Base-by-base conservation (phyloP, 2,797 vertebrate species). In the Sphenopsis melanotis region DNA sequence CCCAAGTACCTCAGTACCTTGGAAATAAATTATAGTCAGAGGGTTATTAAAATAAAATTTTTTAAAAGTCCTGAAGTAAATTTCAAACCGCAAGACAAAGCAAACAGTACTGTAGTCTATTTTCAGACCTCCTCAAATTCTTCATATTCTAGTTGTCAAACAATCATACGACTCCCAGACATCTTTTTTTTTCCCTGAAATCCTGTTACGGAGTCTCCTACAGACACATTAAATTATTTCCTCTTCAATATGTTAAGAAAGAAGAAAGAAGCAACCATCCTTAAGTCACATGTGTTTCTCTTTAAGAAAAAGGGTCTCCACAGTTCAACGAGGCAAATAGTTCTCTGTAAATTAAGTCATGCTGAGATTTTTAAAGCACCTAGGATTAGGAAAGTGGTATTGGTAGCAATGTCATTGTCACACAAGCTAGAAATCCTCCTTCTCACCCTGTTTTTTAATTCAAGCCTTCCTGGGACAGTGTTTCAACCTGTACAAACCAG, bases 11-110 rank as follows among this genome's bases (percentile, higher is more conserved):
- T 77, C 30, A 41, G 34, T 72, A 76, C 26, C 65, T 72, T 72
- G 76, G 59, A 94, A 91, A 94, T 63, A 75, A 59, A 91, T 91
- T 82, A 56, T 10, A 93, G 70, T 84, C 27, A 86, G 34, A 93
- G 21, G 3, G 9, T 64, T 93, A 94, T 95, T 96, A 92, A 83
- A 93, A 79, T 78, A 44, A 81, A 50, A 11, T 37, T n/a, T 57
- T 74, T 11, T 0, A 9, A 44, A 84, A 77, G 39, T 49, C 2
- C 37, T 75, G 29, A 92, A 94, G 47, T 81, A 59, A 89, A 71
- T 83, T 61, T 93, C 36, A 93, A 94, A 94, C 50, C 55, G 63
- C 82, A 91, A 76, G 59, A 82, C 76, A 90, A 95, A 83, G 69
- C 34, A 88, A 88, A 90, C 13, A 53, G 63, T 50, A 44, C 36